phyloP scores from a whole-genome alignment of 2,888 invertebrate genomes.

The Teinopalpus imperialis region DNA sequence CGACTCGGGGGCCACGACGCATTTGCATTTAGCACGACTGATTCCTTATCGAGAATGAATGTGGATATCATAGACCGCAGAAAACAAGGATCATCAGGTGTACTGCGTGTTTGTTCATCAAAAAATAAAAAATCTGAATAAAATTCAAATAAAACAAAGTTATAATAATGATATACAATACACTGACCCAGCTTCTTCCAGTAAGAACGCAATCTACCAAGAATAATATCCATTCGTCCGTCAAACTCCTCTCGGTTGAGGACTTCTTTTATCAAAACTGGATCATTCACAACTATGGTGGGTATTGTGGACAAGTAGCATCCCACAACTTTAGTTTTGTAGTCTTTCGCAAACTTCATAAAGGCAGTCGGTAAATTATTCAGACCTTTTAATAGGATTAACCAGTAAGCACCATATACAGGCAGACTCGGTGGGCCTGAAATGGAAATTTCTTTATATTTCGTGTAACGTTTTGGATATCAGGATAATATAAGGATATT shows the following conservation, averaged over 20 bases:
- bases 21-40: no score
- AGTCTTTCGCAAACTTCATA: slow-evolving; percentile 71
- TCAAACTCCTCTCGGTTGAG: slow-evolving; percentile 82
- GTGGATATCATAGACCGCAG: no score
- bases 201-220: slow-evolving; percentile 75
- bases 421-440: slow-evolving; percentile 84
- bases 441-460: no score
- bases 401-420: slow-evolving; percentile 83
- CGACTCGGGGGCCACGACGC: no score
- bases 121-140: no score
- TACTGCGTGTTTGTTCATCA: no score
- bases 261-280: slow-evolving; percentile 79
- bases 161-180: no score
- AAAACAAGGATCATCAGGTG: no score
- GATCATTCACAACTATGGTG: slow-evolving; percentile 76
- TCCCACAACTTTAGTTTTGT: slow-evolving; percentile 83
- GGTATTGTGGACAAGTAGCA: slow-evolving; percentile 76
- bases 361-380: slow-evolving; percentile 76
- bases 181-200: slow-evolving; percentile 77
- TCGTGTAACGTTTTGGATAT: no score
- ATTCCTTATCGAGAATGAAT: no score
- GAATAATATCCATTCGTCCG: slow-evolving; percentile 78
- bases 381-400: slow-evolving; percentile 75
- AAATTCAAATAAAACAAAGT: no score
- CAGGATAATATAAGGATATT: no score